Percentiles rank a stretch among this genome's conserved stretches.
Evolutionary conservation across 2,888 invertebrate genomes (phyloP).

Genomic region (Argynnis bischoffii): DNA sequence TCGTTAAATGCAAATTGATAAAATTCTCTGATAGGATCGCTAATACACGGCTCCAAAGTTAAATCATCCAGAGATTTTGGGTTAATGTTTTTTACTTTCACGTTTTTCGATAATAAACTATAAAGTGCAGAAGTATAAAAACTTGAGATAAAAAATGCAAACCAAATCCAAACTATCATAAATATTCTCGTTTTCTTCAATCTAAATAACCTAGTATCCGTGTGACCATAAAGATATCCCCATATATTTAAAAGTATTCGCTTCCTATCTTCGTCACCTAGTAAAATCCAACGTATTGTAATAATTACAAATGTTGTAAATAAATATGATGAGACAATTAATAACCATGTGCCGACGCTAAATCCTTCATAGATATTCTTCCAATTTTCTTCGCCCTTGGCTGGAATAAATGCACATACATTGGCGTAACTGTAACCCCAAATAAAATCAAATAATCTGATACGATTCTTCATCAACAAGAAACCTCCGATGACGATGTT

Average conservation of each 20-base stretch:
- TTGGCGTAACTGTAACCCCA: slow-evolving; percentile 55
- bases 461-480: slow-evolving; percentile 53
- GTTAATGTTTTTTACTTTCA: slow-evolving; percentile 42
- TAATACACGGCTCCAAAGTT: slow-evolving; percentile 55
- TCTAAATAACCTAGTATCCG: slow-evolving; percentile 47
- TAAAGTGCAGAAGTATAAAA: slow-evolving; percentile 63
- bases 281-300: slow-evolving; percentile 34
- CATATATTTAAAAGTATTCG: slow-evolving; percentile 51
- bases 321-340: slow-evolving; percentile 49
- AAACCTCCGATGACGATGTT: slow-evolving; percentile 57
- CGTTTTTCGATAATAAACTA: slow-evolving; percentile 54
- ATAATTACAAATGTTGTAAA: slow-evolving; percentile 42
- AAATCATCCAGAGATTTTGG: slow-evolving; percentile 45
- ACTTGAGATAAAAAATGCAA: slow-evolving; percentile 58
- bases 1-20: slow-evolving; percentile 53
- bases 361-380: slow-evolving; percentile 58
- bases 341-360: slow-evolving; percentile 49
- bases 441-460: slow-evolving; percentile 56
- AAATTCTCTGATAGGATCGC: slow-evolving; percentile 47
- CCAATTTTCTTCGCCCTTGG: slow-evolving; percentile 50
- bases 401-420: slow-evolving; percentile 52
- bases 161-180: slow-evolving; percentile 60
- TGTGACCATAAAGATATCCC: slow-evolving; percentile 56
- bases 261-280: slow-evolving; percentile 39
- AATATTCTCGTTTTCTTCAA: slow-evolving; percentile 49